Conservation (phyloP, 2,888 invertebrate species). For the Pammene aurita region DNA sequence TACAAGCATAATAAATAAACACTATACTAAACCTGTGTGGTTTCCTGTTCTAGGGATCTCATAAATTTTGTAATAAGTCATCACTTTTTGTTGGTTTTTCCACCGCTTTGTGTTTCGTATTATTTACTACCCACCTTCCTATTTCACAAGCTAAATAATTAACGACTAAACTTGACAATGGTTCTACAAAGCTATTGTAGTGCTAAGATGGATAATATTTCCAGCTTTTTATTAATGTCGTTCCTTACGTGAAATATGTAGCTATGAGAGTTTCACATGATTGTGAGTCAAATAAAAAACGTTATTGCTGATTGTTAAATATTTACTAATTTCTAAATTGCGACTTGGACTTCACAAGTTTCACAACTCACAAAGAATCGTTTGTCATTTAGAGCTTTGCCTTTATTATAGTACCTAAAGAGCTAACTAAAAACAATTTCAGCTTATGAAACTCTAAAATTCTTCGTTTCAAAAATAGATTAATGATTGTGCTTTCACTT, state of each 20-base stretch:
- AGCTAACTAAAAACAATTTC: neutral
- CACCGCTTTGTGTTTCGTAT: slow-evolving; percentile 11
- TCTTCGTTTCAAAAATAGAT: neutral
- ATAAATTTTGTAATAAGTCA: slow-evolving; percentile 24
- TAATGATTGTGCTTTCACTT: slow-evolving; percentile 17
- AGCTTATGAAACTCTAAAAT: neutral
- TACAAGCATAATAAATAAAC: neutral
- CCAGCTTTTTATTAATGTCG: neutral
- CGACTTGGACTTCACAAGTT: neutral
- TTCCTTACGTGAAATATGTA: neutral
- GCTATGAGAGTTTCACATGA: slow-evolving; percentile 28
- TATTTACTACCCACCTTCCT: slow-evolving; percentile 5
- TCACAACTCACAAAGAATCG: neutral
- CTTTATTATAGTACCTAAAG: slow-evolving; percentile 6
- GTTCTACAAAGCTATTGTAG: slow-evolving; percentile 9
- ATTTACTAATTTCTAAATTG: slow-evolving; percentile 22
- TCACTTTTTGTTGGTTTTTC: slow-evolving; percentile 11
- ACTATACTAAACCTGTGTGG: neutral
- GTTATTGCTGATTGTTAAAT: slow-evolving; percentile 24
- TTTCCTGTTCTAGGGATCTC: slow-evolving; percentile 6
- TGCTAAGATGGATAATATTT: neutral
- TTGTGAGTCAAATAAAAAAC: slow-evolving; percentile 19
- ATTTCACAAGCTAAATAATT: slow-evolving; percentile 15
- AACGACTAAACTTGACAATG: slow-evolving; percentile 4
- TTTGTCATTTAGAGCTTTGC: slow-evolving; percentile 1